Percentiles rank a stretch among this genome's conserved stretches.
phyloP scores from a whole-genome alignment of 2,888 invertebrate species.

The Drosophila meridiana region DNA sequence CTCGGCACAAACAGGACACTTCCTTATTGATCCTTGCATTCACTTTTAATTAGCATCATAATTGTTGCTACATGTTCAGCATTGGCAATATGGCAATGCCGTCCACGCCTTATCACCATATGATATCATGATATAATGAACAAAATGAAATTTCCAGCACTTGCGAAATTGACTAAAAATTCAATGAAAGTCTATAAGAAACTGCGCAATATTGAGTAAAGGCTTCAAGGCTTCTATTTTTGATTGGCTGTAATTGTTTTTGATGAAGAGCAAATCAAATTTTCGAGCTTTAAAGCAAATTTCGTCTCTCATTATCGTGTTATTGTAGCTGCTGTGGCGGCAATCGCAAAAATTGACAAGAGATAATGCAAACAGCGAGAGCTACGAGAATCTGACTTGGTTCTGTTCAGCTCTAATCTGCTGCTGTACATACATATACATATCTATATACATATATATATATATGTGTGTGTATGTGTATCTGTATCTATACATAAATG shows the following conservation, averaged over 20 bases:
- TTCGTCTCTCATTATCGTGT: conserved; percentile 6
- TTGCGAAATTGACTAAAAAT: no score
- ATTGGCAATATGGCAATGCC: neutral
- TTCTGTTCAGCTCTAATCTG: conserved; percentile 21
- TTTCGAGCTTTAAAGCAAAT: conserved; percentile 16
- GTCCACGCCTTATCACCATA: neutral
- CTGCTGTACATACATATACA: neutral
- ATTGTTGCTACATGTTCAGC: neutral
- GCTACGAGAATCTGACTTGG: conserved; percentile 40
- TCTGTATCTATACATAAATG: conserved; percentile 29
- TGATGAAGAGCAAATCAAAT: conserved; percentile 21
- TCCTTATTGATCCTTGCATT: neutral
- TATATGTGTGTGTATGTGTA: conserved; percentile 1
- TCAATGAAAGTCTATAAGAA: neutral
- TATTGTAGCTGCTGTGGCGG: conserved; percentile 29
- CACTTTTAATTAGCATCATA: neutral
- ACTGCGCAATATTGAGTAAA: neutral
- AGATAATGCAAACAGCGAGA: conserved; percentile 57
- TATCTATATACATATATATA: neutral
- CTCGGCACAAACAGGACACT: neutral
- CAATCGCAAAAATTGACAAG: conserved; percentile 43
- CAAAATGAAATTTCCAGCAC: neutral
- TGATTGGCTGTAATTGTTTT: neutral
- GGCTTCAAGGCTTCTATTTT: neutral
- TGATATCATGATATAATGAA: neutral